These are phyloP conservation scores for Microcebus ravelobensis DNA, from an alignment of 2,113 vertebrate genomes.

Conservation along the genomic window DNA sequence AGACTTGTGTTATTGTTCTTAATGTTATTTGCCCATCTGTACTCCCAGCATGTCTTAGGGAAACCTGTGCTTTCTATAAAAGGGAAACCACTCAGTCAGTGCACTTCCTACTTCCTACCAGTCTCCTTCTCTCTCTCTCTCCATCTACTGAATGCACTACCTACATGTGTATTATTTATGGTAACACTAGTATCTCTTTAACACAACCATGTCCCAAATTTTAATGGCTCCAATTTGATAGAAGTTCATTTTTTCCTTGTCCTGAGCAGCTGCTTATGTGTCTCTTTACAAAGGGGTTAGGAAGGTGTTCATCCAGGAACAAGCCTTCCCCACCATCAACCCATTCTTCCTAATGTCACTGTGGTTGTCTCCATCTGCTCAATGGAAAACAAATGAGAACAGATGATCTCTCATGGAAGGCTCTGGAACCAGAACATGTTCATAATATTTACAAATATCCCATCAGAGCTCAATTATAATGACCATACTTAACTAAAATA, in stretches of 20 bases:
- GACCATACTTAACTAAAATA: neutral
- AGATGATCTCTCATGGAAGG: neutral
- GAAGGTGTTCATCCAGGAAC: neutral
- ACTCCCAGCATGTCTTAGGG: neutral
- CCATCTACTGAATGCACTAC: rapidly evolving
- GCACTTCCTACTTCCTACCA: neutral
- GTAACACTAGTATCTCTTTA: neutral
- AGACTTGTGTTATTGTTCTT: neutral
- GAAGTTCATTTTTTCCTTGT: neutral
- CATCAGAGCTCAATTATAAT: neutral
- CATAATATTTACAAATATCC: neutral
- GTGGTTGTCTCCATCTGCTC: neutral
- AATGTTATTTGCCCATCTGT: too few species aligned
- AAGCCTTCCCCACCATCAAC: neutral
- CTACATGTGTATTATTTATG: too few species aligned
- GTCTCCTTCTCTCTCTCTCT: neutral
- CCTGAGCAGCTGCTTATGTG: neutral
- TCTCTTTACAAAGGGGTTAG: neutral
- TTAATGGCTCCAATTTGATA: neutral
- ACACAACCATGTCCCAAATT: neutral
- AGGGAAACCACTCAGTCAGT: neutral
- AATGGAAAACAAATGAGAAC: neutral
- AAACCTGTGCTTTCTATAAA: neutral
- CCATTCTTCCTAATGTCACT: neutral
- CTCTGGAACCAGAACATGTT: neutral